Conservation (phyloP, 2,797 vertebrate genomes). For the Pelochelys cantorii region DNA sequence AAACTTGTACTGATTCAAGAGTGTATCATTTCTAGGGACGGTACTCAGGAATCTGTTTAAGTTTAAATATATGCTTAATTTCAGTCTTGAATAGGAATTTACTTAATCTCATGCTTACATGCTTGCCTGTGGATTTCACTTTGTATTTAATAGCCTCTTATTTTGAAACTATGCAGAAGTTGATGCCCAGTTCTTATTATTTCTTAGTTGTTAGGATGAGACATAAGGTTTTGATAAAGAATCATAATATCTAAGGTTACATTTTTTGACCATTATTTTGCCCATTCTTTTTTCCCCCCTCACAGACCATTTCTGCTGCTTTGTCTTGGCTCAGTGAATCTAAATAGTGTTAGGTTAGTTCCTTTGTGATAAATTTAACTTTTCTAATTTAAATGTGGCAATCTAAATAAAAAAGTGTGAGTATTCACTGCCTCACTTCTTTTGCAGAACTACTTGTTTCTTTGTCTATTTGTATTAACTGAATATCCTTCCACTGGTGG, state of each 20-base stretch:
- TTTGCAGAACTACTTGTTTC: neutral
- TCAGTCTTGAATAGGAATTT: neutral
- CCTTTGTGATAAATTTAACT: neutral
- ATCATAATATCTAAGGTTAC: neutral
- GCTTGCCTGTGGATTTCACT: neutral
- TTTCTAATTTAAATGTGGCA: neutral
- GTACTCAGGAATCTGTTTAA: neutral
- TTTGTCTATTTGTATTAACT: constrained; percentile 15
- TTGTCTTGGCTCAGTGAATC: neutral
- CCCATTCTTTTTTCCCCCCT: rapidly evolving
- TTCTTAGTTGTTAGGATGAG: neutral
- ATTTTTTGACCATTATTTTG: neutral
- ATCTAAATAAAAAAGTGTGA: neutral
- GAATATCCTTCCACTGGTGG: neutral
- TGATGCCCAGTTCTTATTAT: constrained; percentile 2
- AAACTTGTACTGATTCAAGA: neutral
- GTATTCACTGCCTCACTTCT: neutral
- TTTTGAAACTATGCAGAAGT: constrained; percentile 22
- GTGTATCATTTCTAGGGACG: neutral
- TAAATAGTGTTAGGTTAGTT: neutral
- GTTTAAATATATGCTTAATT: neutral
- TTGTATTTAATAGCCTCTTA: neutral
- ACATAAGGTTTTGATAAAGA: neutral
- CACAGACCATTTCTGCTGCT: neutral
- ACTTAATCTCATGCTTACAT: neutral